Evolutionary conservation across 2,888 invertebrate species (phyloP).

Genomic region (Biston stratarius): DNA sequence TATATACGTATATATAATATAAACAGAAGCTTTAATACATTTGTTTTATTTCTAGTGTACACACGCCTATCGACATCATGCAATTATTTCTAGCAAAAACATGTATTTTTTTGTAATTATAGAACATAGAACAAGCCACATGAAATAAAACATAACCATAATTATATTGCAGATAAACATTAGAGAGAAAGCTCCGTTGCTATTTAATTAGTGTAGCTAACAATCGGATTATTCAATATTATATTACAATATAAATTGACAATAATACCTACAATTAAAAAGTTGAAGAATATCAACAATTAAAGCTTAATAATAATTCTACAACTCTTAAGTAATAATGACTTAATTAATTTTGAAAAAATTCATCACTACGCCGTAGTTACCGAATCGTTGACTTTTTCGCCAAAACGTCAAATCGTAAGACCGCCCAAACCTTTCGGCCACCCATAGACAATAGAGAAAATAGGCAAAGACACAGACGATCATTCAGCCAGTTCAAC

Average conservation of each 20-base stretch:
- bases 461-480: conserved; percentile 25
- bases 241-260: background rate
- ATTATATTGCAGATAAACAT: too few relatives aligned
- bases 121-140: too few relatives aligned
- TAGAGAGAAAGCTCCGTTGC: too few relatives aligned
- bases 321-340: background rate
- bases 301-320: conserved; percentile 4
- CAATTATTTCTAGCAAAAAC: too few relatives aligned
- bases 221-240: too few relatives aligned
- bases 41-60: too few relatives aligned
- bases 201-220: too few relatives aligned
- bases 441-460: conserved; percentile 28
- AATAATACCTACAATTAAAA: background rate
- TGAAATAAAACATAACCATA: too few relatives aligned
- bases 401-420: conserved; percentile 24
- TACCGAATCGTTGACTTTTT: conserved; percentile 13
- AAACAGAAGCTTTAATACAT: too few relatives aligned
- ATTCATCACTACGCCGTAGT: conserved; percentile 2
- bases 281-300: background rate
- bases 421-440: conserved; percentile 12
- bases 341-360: conserved; percentile 4
- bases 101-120: too few relatives aligned
- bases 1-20: too few relatives aligned
- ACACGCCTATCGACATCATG: too few relatives aligned
- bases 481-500: conserved; percentile 62